phyloP scores from a whole-genome alignment of 1,140 invertebrate genomes.

The Araneus ventricosus region DNA sequence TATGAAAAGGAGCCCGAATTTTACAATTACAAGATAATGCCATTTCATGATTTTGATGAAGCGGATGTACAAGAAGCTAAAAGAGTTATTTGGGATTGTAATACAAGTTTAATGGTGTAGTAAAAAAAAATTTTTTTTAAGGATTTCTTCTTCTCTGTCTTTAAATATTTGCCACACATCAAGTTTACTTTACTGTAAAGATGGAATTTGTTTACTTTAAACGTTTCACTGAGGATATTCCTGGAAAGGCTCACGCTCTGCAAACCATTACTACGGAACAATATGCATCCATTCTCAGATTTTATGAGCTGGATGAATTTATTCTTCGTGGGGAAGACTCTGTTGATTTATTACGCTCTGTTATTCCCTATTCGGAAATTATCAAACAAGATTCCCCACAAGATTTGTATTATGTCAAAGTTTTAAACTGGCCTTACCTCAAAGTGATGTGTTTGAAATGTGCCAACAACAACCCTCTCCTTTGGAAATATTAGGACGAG shows the following conservation, averaged over 20 bases:
- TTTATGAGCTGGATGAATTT: not conserved
- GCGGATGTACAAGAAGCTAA: no score
- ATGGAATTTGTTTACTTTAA: not conserved
- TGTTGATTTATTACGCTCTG: not conserved
- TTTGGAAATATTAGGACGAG: not conserved
- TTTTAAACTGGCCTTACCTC: not conserved
- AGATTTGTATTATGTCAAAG: not conserved
- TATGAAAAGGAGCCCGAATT: not conserved
- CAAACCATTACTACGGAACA: conserved; percentile 11
- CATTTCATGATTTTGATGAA: not conserved
- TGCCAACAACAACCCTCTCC: not conserved
- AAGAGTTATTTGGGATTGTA: no score
- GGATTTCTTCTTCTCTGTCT: no score
- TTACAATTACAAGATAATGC: not conserved
- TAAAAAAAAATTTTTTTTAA: no score
- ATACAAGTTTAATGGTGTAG: no score
- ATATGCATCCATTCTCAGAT: not conserved
- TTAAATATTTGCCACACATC: no score
- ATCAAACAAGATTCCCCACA: not conserved
- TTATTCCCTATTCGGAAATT: not conserved
- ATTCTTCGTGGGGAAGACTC: not conserved
- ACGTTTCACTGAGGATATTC: not conserved
- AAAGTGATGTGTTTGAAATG: conserved; percentile 5
- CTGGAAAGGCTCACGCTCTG: not conserved
- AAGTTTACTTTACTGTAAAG: not conserved